Conservation (phyloP, 2,113 vertebrate species). For the Cepphus grylle region DNA sequence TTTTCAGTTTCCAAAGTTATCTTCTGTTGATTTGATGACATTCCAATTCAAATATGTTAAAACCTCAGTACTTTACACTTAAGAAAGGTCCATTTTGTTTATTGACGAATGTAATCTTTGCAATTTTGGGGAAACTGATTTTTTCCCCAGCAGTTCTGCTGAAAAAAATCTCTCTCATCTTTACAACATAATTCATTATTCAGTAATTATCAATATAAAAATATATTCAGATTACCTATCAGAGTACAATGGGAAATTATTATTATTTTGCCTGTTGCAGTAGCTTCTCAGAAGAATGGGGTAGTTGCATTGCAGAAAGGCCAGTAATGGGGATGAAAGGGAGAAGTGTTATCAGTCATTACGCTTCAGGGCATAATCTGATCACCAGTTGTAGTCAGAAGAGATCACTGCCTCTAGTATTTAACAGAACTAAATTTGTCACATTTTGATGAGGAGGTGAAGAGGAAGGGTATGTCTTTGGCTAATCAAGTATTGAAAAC, state of each 20-base stretch:
- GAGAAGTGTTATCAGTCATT: conserved; percentile 43
- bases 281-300: not conserved
- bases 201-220: not conserved
- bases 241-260: not conserved
- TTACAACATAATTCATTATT: not conserved
- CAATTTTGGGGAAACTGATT: not conserved
- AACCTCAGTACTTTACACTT: not conserved
- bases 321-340: conserved; percentile 40
- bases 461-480: conserved; percentile 40
- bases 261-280: not conserved
- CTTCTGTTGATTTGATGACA: not conserved
- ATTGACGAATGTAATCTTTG: not conserved
- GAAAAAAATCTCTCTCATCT: not conserved
- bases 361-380: conserved; percentile 65
- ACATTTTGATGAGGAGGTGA: conserved; percentile 34
- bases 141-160: not conserved
- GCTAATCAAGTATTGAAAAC: conserved; percentile 32
- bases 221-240: not conserved
- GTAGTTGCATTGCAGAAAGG: not conserved
- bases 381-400: conserved; percentile 65
- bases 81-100: not conserved
- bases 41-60: not conserved
- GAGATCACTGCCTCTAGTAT: conserved; percentile 43
- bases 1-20: not conserved
- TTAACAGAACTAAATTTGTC: conserved; percentile 55